phyloP scores from a whole-genome alignment of 2,888 invertebrate species.

The Patella pellucida region DNA sequence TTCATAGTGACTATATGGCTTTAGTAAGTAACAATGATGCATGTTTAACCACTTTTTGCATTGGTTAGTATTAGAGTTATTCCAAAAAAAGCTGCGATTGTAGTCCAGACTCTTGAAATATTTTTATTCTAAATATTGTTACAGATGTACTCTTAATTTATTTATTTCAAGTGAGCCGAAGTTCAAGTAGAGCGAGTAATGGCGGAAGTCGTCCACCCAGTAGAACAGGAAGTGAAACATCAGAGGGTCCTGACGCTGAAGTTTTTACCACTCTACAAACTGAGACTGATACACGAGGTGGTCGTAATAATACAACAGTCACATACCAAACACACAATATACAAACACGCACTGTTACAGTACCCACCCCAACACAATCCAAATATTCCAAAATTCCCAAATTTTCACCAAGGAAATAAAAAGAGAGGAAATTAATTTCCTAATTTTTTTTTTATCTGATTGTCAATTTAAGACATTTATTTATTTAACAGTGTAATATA shows the following conservation, averaged over 20 bases:
- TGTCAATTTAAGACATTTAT: too few relatives aligned
- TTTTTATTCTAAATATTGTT: background rate
- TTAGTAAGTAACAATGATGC: too few relatives aligned
- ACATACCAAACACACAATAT: slow-evolving; percentile 67
- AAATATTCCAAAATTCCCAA: slow-evolving; percentile 63
- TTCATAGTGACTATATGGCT: too few relatives aligned
- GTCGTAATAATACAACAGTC: slow-evolving; percentile 64
- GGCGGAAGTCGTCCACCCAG: slow-evolving; percentile 85
- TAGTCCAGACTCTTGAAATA: too few relatives aligned
- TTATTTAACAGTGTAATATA: too few relatives aligned
- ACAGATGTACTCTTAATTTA: background rate
- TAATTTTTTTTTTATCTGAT: too few relatives aligned
- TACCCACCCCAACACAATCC: slow-evolving; percentile 48
- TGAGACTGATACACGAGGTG: slow-evolving; percentile 59
- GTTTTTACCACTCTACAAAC: slow-evolving; percentile 66
- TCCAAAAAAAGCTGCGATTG: too few relatives aligned
- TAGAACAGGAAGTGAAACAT: slow-evolving; percentile 87
- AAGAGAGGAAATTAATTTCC: slow-evolving; percentile 24
- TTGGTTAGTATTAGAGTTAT: too few relatives aligned
- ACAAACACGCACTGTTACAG: slow-evolving; percentile 52
- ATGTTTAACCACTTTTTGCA: too few relatives aligned
- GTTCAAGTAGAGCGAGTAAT: slow-evolving; percentile 84
- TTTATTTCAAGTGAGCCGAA: slow-evolving; percentile 47
- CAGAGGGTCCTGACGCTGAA: slow-evolving; percentile 61
- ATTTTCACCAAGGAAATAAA: slow-evolving; percentile 41